A percentile compares a stretch with the other conserved stretches of the same genome.
phyloP scores from a whole-genome alignment of 2,888 invertebrate genomes.

The Lymantria dispar region DNA sequence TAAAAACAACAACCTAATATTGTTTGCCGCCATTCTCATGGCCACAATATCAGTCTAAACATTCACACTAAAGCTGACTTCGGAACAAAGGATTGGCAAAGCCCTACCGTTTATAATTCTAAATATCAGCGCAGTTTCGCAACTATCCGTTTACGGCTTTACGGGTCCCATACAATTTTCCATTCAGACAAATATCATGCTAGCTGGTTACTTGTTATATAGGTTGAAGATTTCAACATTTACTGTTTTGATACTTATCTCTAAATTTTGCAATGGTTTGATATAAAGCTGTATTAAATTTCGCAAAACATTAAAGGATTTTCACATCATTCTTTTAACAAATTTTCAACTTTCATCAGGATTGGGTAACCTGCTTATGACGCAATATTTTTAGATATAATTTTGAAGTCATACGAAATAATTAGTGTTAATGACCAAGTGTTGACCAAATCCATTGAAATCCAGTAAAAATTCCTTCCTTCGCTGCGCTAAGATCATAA shows the following conservation, averaged over 20 bases:
- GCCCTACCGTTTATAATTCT: slow-evolving; percentile 43
- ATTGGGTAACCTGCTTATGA: no score
- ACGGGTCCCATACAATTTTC: slow-evolving; percentile 21
- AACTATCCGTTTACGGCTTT: slow-evolving; percentile 24
- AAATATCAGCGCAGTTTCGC: slow-evolving; percentile 46
- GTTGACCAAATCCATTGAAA: no score
- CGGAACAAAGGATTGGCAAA: slow-evolving; percentile 51
- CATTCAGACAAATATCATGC: slow-evolving; percentile 13
- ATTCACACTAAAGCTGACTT: slow-evolving; percentile 20
- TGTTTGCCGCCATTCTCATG: slow-evolving; percentile 21
- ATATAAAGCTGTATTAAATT: background rate
- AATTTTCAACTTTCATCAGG: no score
- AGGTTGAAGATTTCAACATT: slow-evolving; percentile 2
- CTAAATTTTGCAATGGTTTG: slow-evolving; percentile 1
- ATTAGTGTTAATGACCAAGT: no score
- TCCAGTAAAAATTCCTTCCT: no score
- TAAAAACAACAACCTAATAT: background rate
- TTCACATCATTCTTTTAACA: no score
- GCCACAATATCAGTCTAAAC: slow-evolving; percentile 28
- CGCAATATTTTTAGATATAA: no score
- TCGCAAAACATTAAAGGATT: no score
- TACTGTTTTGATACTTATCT: slow-evolving; percentile 1
- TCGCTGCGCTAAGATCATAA: no score
- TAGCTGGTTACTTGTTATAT: slow-evolving; percentile 1
- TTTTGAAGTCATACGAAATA: no score